Base-by-base conservation (phyloP, 2,797 vertebrate genomes). In the Mormyrops boulengeri region DNA sequence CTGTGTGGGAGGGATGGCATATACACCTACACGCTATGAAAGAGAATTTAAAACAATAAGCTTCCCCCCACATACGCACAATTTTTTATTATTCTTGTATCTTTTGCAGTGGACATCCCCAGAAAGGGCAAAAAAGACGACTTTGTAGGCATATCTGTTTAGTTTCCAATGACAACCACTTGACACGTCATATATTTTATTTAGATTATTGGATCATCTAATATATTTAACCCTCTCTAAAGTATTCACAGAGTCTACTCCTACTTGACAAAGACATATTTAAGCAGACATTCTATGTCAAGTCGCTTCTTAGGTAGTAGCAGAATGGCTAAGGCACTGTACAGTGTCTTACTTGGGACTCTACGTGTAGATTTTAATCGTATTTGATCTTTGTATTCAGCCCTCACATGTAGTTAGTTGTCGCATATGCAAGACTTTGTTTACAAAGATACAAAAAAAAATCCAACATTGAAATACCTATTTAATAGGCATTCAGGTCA, bases 11-110 rank as follows among this genome's bases (percentile, higher is more conserved):
- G 97, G 96, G 92, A 94, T 92, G 92, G 95, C 94, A 95, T 26
- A 96, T 96, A 96, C 95, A 96, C 96, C 96, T 96, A 96, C 96
- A 96, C 93, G 94, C 95, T 95, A 96, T 94, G 95, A 96, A 96
- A 96, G 95, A 94, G 95, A 96, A 96, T 95, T 95, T 96, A 96
- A 97, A 95, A 96, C 96, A 96, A 95, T 95, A 94, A 94, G 60
- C 47, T 49, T 53, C 22, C n/a, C 88, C 73, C 17, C 49, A 44
- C 57, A 30, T 22, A 12, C 30, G 4, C 30, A 73, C 66, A 2
- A 4, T 55, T 62, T 88, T 87, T 41, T 86, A 44, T 62, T 80
- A 77, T 34, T 47, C n/a, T 50, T 52, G 55, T 87, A 49, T 60
- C 73, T 94, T 93, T 93, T 94, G 93, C 92, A 93, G 93, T 94